A percentile compares a stretch with the other conserved stretches of the same genome.
phyloP scores from a whole-genome alignment of 2,888 invertebrate genomes.

The Molorchus minor region DNA sequence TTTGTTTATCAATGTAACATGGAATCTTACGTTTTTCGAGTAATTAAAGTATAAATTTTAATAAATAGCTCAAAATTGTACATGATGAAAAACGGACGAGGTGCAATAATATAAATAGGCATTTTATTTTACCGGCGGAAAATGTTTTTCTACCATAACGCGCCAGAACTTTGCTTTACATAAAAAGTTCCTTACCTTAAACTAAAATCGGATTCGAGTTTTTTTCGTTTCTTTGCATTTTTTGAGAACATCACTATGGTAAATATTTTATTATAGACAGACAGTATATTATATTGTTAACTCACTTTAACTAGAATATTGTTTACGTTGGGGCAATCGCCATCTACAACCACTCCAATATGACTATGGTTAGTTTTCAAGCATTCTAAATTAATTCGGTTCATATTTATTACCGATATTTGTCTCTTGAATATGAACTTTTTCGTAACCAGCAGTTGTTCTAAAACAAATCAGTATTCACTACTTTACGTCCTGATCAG shows the following conservation, averaged over 20 bases:
- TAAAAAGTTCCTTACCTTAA: neutral
- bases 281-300: neutral
- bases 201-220: neutral
- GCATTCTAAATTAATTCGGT: conserved; percentile 10
- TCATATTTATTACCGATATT: conserved; percentile 32
- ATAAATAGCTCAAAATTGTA: too few relatives aligned
- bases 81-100: too few relatives aligned
- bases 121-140: neutral
- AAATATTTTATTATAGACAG: too few relatives aligned
- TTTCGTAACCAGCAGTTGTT: conserved; percentile 20
- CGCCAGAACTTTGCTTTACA: neutral
- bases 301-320: conserved; percentile 42
- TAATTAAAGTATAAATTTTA: too few relatives aligned
- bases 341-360: conserved; percentile 47
- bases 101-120: too few relatives aligned
- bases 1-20: too few relatives aligned
- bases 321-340: conserved; percentile 40
- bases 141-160: neutral
- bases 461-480: conserved; percentile 21
- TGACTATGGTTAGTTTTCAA: conserved; percentile 38
- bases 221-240: neutral
- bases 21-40: too few relatives aligned
- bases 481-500: neutral
- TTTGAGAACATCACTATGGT: neutral
- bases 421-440: conserved; percentile 22